A percentile compares a stretch with the other conserved stretches of the same genome.
Evolutionary conservation across 2,888 invertebrate genomes (phyloP).

Genomic region (Biston betularia): DNA sequence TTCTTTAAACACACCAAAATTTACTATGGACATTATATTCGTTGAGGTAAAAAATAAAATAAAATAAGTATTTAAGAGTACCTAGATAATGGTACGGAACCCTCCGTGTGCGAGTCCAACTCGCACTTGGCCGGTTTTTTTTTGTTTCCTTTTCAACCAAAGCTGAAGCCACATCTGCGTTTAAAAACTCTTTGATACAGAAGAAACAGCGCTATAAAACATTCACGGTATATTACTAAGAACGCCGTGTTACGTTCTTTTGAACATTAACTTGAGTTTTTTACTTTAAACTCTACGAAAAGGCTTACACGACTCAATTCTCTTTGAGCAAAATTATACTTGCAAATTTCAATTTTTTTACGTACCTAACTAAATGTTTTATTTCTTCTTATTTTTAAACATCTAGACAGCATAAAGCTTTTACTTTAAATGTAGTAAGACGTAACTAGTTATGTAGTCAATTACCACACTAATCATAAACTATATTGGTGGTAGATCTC

Average conservation of each 20-base stretch:
- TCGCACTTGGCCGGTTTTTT: too few relatives aligned
- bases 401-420: background rate
- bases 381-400: background rate
- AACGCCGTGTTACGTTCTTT: slow-evolving; percentile 16
- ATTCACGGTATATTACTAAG: slow-evolving; percentile 21
- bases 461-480: too few relatives aligned
- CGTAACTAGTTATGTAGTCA: too few relatives aligned
- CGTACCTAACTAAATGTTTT: background rate
- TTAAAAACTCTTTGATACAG: background rate
- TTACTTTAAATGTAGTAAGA: background rate
- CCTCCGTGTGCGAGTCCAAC: too few relatives aligned
- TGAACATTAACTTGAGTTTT: slow-evolving; percentile 11
- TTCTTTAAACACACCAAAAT: too few relatives aligned
- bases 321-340: background rate
- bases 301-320: background rate
- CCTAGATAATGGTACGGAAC: too few relatives aligned
- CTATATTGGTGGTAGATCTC: too few relatives aligned
- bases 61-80: too few relatives aligned
- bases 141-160: background rate
- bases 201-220: slow-evolving; percentile 14
- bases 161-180: background rate
- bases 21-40: too few relatives aligned
- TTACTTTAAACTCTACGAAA: slow-evolving; percentile 11
- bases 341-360: background rate
- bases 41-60: too few relatives aligned